Evolutionary conservation across 2,113 vertebrate genomes (phyloP), one percentile per base, ranked within the genome.

Genomic region (Peromyscus maniculatus): DNA sequence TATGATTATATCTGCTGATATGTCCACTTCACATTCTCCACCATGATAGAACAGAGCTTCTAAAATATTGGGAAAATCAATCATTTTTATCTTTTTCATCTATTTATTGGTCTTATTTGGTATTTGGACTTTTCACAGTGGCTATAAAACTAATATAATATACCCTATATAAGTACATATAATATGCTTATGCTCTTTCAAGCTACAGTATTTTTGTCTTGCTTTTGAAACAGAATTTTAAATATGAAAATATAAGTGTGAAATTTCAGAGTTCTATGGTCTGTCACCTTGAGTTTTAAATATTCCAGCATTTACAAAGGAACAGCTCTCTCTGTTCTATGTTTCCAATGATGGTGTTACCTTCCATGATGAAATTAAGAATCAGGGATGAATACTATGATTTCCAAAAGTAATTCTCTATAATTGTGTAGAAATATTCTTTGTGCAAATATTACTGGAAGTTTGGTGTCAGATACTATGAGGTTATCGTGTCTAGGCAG

Each of bases 331-430:
- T 64, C 28, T 78, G 57, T 71, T 83, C 10, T 71, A 7, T 62
- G 80, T 7, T 39, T 84, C n/a, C 13, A 64, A 62, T 64, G 24
- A 43, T 13, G 7, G 7, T 43, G 22, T 69, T 86, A 79, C 55
- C 3, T 12, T 82, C 9, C 43, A 6, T 74, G 24, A 69, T 71
- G 0, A 21, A 87, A 72, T 75, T 43, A 43, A 36, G 84, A 59
- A 19, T 13, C 5, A 21, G 24, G 4, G 11, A 43, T 86, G 7
- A 86, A 5, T 78, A 67, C 5, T 75, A 49, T 75, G 64, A 66
- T 91, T 52, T 96, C 39, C 31, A 57, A 3, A 92, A 55, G 0
- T 66, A 93, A 89, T 86, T 87, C 1, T 72, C 82, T 97, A 86
- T 52, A 89, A 43, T 92, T 77, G 0, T 2, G 13, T 52, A 6